Conservation (phyloP, 1,140 invertebrate genomes). For the Anoplolepis gracilipes region DNA sequence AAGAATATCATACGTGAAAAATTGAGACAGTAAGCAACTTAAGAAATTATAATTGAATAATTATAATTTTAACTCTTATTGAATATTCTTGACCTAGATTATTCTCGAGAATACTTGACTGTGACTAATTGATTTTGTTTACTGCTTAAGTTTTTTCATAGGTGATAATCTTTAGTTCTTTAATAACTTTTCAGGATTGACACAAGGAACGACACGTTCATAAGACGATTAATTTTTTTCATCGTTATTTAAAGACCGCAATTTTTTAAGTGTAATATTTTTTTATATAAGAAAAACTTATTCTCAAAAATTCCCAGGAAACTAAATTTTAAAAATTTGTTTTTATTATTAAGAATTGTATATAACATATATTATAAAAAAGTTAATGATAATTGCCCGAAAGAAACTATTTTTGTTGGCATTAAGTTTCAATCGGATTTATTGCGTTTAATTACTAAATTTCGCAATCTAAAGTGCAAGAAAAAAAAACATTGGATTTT, state of each 20-base stretch:
- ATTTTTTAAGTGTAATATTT: neutral
- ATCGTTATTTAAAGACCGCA: neutral
- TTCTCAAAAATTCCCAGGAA: neutral
- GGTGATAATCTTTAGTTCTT: too few species aligned
- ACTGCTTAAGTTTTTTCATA: neutral
- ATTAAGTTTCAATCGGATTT: neutral
- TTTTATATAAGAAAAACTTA: neutral
- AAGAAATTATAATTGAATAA: neutral
- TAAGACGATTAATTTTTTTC: too few species aligned
- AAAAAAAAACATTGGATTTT: neutral
- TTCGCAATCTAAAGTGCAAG: neutral
- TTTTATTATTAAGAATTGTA: neutral
- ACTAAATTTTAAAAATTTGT: neutral
- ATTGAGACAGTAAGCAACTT: slow-evolving; percentile 1
- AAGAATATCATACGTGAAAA: neutral
- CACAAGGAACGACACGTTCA: too few species aligned
- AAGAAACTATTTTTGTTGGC: neutral
- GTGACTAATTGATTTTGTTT: neutral
- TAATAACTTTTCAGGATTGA: too few species aligned
- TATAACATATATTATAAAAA: too few species aligned
- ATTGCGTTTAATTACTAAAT: neutral
- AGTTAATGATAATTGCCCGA: slow-evolving; percentile 1
- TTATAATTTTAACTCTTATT: too few species aligned
- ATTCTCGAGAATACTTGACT: neutral
- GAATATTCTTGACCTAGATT: neutral